These are phyloP conservation scores for Drosophila rufa DNA, from an alignment of 1,140 invertebrate species.

Conservation along the genomic window DNA sequence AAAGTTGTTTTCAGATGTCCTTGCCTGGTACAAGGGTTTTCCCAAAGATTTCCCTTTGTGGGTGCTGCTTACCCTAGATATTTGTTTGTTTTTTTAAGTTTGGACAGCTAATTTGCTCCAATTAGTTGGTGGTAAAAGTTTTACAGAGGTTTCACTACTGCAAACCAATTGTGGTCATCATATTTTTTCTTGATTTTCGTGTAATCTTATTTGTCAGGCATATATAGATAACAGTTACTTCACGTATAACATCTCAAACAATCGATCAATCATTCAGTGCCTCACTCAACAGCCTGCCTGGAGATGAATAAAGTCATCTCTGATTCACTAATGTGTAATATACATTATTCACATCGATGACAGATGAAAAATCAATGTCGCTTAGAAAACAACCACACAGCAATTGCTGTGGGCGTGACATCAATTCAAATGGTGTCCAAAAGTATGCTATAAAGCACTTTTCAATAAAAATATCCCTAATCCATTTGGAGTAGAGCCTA, in stretches of 20 bases:
- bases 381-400: neutral
- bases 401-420: neutral
- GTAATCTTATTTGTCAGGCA: neutral
- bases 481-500: neutral
- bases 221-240: neutral
- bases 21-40: slow-evolving; percentile 14
- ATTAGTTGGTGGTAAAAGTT: neutral
- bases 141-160: too few relatives aligned
- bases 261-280: neutral
- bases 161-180: neutral
- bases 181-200: neutral
- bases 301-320: slow-evolving; percentile 6
- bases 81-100: neutral
- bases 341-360: neutral
- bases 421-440: neutral
- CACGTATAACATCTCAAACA: neutral
- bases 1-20: slow-evolving; percentile 30
- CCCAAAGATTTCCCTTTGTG: neutral
- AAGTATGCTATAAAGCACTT: neutral
- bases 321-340: slow-evolving; percentile 3
- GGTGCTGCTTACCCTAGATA: too few relatives aligned
- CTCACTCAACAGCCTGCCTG: neutral
- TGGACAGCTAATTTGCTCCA: neutral
- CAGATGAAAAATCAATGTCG: neutral
- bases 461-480: neutral